Base-by-base conservation (phyloP, 2,797 vertebrate genomes). In the Podargus strigoides region DNA sequence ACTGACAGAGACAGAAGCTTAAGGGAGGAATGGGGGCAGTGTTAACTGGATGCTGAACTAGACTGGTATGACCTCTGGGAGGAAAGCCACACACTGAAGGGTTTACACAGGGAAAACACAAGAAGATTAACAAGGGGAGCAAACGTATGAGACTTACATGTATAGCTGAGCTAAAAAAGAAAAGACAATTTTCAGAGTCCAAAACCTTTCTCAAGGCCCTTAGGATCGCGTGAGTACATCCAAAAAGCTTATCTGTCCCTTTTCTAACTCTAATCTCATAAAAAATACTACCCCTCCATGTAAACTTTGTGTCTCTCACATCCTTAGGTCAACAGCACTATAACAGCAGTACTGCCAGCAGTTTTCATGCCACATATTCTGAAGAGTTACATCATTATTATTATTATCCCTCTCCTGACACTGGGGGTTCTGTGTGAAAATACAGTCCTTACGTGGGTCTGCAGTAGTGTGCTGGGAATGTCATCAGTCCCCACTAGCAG, bases 401-500 rank as follows among this genome's bases (percentile, higher is more conserved):
- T 63, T 78, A 26, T 8, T 52, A 39, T 22, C 12, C 55, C 24
- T 56, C 15, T 46, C 50, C 46, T 7, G 42, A 44, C 12, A 37
- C 14, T 37, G 5, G 10, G 37, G 12, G 8, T 76, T 42, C 55
- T 24, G 15, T 36, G 34, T 64, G 59, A 66, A 90, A 56, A 69
- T 18, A 52, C 7, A 46, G 26, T 27, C 58, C 66, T 72, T 30
- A 17, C 18, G 6, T 0, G 1, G 24, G 3, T 16, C 60, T 80
- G 27, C n/a, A n/a, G 0, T 26, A 41, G 22, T 4, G 14, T 3
- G 0, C 0, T 73, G 67, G 55, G 24, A 85, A 47, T 11, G 21
- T 16, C 74, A 60, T 7, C 39, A 32, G 14, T 27, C 26, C 10
- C 7, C 1, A 0, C 14, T 0, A 30, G 41, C 0, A 0, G 13